Conservation (phyloP, 2,888 invertebrate species). For the Rotaria macrura region DNA sequence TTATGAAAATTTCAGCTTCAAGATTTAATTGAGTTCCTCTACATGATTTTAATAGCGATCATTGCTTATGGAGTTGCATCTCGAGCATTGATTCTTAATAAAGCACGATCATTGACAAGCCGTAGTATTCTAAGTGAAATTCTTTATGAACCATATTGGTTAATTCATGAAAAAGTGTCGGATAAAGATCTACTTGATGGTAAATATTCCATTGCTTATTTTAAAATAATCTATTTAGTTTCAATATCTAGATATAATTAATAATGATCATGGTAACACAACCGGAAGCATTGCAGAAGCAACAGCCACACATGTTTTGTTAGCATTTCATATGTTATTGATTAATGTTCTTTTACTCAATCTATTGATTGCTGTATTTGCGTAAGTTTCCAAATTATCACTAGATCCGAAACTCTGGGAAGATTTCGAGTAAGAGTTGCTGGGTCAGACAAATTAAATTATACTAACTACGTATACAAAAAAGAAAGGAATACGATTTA, state of each 20-base stretch:
- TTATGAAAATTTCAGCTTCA: background rate
- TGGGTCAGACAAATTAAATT: no score
- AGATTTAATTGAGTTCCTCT: background rate
- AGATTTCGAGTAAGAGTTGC: no score
- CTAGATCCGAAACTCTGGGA: no score
- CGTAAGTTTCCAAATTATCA: no score
- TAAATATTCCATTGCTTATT: background rate
- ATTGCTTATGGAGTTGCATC: background rate
- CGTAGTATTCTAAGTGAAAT: background rate
- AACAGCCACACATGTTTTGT: background rate
- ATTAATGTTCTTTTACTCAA: background rate
- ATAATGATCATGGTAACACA: no score
- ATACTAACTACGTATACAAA: no score
- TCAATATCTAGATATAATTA: no score
- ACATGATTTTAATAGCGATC: background rate
- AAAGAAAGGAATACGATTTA: no score
- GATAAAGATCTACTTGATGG: background rate
- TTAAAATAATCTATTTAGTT: no score
- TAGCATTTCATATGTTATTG: background rate
- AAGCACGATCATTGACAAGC: background rate
- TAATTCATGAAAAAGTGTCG: background rate
- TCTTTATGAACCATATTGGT: background rate
- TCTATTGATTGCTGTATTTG: background rate
- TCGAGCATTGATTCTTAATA: background rate
- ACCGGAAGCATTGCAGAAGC: background rate